phyloP scores from a whole-genome alignment of 2,888 invertebrate genomes.

The Aphodius sticticus region DNA sequence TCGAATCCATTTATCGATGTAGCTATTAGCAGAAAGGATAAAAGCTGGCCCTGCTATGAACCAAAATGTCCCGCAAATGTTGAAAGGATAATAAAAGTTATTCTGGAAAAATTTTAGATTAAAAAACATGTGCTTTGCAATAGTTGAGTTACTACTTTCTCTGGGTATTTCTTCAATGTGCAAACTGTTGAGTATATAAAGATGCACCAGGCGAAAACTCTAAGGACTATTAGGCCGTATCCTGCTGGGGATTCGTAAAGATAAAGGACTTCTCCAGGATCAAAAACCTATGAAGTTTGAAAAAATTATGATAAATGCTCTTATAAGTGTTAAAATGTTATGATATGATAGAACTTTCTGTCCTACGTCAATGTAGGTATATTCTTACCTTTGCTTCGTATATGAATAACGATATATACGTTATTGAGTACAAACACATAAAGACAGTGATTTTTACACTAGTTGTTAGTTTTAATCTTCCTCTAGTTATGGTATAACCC shows the following conservation, averaged over 20 bases:
- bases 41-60: constrained; percentile 85
- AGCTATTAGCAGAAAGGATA: constrained; percentile 78
- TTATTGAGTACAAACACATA: constrained; percentile 77
- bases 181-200: constrained; percentile 74
- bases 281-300: constrained; percentile 72
- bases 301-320: constrained; percentile 19
- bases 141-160: constrained; percentile 65
- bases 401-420: constrained; percentile 79
- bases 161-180: constrained; percentile 84
- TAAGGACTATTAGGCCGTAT: constrained; percentile 78
- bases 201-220: constrained; percentile 83
- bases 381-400: constrained; percentile 77
- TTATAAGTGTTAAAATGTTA: neutral
- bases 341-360: too few relatives aligned
- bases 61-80: constrained; percentile 85
- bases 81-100: constrained; percentile 84
- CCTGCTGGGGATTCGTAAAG: constrained; percentile 92
- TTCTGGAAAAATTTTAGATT: constrained; percentile 59
- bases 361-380: too few relatives aligned
- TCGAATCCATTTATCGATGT: constrained; percentile 82
- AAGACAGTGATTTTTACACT: constrained; percentile 82
- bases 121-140: neutral
- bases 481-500: constrained; percentile 90
- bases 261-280: constrained; percentile 90
- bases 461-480: constrained; percentile 75